Evolutionary conservation across 1,140 invertebrate species (phyloP).

Genomic region (Sweltsa coloradensis): DNA sequence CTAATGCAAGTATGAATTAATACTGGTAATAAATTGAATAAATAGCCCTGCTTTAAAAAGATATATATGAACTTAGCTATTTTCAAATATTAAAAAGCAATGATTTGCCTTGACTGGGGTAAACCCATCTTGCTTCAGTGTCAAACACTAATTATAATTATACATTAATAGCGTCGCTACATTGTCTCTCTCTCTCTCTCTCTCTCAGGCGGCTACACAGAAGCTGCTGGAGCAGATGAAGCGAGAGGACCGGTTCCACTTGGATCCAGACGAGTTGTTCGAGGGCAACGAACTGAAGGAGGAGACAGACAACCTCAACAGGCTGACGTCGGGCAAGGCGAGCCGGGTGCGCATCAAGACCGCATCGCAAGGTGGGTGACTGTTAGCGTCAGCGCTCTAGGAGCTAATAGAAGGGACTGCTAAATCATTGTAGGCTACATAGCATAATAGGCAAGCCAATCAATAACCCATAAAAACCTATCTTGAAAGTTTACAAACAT

Average conservation of each 20-base stretch:
- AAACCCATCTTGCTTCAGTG: constrained; percentile 2
- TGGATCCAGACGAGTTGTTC: constrained; percentile 30
- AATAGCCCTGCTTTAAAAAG: background rate
- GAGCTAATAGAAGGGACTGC: background rate
- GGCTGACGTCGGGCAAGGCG: constrained; percentile 18
- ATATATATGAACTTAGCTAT: background rate
- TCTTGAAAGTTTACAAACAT: background rate
- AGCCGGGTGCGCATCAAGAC: constrained; percentile 10
- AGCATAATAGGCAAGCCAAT: background rate
- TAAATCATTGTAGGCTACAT: too few species aligned
- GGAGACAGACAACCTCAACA: constrained; percentile 21
- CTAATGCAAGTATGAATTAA: too few species aligned
- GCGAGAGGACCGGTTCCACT: constrained; percentile 32
- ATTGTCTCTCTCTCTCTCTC: constrained; percentile 1
- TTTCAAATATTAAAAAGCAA: background rate
- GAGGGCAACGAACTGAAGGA: constrained; percentile 25
- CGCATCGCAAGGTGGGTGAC: constrained; percentile 9
- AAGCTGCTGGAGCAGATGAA: constrained; percentile 36
- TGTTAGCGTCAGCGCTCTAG: constrained; percentile 3
- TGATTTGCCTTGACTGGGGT: background rate
- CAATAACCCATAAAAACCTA: too few species aligned
- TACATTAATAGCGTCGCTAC: background rate
- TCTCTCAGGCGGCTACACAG: constrained; percentile 32
- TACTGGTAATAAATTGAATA: too few species aligned
- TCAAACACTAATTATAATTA: background rate